These are phyloP conservation scores for Drosophila engyochracea DNA, from an alignment of 2,888 invertebrate genomes.

Conservation along the genomic window DNA sequence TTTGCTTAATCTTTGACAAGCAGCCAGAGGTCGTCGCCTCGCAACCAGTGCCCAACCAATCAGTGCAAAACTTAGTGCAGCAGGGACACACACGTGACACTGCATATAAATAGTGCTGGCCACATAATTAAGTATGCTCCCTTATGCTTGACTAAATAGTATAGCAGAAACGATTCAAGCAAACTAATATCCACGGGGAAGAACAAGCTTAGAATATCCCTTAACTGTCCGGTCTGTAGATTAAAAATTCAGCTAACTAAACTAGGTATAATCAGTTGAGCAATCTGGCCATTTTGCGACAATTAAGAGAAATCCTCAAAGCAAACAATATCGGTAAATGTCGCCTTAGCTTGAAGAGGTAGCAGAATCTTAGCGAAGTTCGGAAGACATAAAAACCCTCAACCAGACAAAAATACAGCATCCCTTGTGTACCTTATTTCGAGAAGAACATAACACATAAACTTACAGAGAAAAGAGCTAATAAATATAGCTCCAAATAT, in stretches of 20 bases:
- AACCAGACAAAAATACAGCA: neutral
- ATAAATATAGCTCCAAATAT: neutral
- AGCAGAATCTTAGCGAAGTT: too few relatives aligned
- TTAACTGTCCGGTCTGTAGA: neutral
- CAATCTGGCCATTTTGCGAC: neutral
- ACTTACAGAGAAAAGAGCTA: neutral
- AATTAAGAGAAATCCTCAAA: neutral
- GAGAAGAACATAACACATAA: neutral
- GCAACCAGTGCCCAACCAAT: conserved; percentile 50
- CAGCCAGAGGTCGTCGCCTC: conserved; percentile 75
- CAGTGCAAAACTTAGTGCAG: conserved; percentile 47
- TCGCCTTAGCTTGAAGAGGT: neutral
- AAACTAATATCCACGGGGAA: neutral
- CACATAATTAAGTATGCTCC: conserved; percentile 2
- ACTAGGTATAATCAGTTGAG: neutral
- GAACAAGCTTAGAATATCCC: neutral
- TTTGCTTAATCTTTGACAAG: conserved; percentile 82
- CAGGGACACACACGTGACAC: conserved; percentile 17
- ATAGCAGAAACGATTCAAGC: neutral
- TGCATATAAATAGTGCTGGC: conserved; percentile 4
- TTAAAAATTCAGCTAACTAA: neutral
- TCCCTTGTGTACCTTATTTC: neutral
- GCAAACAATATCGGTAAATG: neutral
- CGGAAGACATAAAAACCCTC: neutral
- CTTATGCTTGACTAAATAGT: neutral